Conservation (phyloP, 2,888 invertebrate genomes). For the Melangyna quadrimaculata region DNA sequence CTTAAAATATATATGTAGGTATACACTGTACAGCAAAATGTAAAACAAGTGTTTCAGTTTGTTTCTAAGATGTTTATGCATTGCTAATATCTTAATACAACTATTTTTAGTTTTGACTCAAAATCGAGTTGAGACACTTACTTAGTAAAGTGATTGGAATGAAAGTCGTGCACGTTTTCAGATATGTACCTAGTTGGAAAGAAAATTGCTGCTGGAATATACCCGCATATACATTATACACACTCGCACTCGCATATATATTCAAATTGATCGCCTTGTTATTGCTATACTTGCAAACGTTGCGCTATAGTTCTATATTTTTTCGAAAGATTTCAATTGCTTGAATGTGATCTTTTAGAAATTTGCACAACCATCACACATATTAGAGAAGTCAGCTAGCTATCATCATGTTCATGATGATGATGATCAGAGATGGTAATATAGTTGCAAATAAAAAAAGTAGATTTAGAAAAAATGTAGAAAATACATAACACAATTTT, state of each 20-base stretch:
- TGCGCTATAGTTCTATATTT: constrained; percentile 19
- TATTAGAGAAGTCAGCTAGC: background rate
- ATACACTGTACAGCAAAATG: constrained; percentile 2
- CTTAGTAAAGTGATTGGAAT: background rate
- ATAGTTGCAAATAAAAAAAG: background rate
- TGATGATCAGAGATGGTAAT: constrained; percentile 3
- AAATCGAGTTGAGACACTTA: constrained; percentile 32
- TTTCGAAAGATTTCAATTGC: constrained; percentile 58
- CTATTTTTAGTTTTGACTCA: constrained; percentile 38
- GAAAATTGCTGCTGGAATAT: constrained; percentile 34
- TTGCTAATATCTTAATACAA: constrained; percentile 49
- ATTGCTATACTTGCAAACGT: background rate
- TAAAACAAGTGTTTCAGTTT: constrained; percentile 35
- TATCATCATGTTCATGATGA: background rate
- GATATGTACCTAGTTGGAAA: constrained; percentile 23
- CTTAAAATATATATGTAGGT: constrained; percentile 34
- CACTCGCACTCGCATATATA: background rate
- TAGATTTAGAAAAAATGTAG: background rate
- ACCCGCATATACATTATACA: too few relatives aligned
- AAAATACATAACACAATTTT: background rate
- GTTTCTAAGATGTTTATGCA: constrained; percentile 51
- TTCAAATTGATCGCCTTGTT: constrained; percentile 20
- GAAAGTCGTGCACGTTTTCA: constrained; percentile 46
- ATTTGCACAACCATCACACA: constrained; percentile 5
- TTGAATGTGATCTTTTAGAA: constrained; percentile 39